Conservation (phyloP, 2,113 vertebrate genomes). For the Fukomys damarensis region DNA sequence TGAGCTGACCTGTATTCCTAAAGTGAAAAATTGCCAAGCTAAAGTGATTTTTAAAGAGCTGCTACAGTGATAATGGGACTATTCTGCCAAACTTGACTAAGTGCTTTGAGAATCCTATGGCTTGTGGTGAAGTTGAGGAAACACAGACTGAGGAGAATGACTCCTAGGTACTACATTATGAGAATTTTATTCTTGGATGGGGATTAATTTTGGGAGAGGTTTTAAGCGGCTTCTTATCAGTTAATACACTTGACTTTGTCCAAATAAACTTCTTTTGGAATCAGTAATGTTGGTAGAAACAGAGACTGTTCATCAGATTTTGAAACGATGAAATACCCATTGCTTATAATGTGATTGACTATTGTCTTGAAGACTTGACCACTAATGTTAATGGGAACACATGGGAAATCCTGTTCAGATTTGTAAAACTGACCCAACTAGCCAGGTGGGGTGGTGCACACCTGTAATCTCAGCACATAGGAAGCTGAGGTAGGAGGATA, state of each 20-base stretch:
- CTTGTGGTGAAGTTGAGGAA: neutral
- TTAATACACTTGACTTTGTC: neutral
- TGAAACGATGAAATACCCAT: neutral
- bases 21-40: neutral
- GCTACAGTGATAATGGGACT: neutral
- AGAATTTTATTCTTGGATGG: neutral
- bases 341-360: neutral
- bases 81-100: neutral
- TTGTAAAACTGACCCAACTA: neutral
- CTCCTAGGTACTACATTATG: neutral
- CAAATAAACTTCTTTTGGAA: neutral
- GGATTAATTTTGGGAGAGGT: neutral
- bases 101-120: neutral
- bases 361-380: neutral
- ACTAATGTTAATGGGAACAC: neutral
- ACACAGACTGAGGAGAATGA: neutral
- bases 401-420: constrained; percentile 9
- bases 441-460: neutral
- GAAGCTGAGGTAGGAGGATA: neutral
- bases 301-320: neutral
- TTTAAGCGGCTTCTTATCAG: neutral
- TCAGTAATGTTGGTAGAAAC: constrained; percentile 4
- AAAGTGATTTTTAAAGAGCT: neutral
- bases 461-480: neutral
- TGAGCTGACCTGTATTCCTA: neutral